Evolutionary conservation across 1,140 invertebrate genomes (phyloP), one percentile per base, ranked within the genome.

Genomic region (Hyphantria cunea): DNA sequence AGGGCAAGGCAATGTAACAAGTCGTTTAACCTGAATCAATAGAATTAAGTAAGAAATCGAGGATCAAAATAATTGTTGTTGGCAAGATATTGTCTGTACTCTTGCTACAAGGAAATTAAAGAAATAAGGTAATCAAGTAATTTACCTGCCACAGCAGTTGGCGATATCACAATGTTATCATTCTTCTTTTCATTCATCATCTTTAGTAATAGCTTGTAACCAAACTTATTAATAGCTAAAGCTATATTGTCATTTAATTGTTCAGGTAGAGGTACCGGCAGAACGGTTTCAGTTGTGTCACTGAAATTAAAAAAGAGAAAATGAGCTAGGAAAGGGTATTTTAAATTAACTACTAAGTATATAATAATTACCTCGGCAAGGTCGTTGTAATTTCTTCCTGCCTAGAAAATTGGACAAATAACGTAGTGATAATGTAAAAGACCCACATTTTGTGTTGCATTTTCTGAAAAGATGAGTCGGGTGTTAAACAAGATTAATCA

Each of bases 111-210:
- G n/a, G n/a, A n/a, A n/a, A n/a, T n/a, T n/a, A n/a, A n/a, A n/a
- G n/a, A n/a, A n/a, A n/a, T n/a, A n/a, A n/a, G n/a, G n/a, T n/a
- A n/a, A n/a, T n/a, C n/a, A n/a, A n/a, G n/a, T 13, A 31, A 31
- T 52, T 67, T 66, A 77, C 74, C 72, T 31, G 64, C 64, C 3
- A 74, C 45, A 32, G 66, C 54, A 3, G 72, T 75, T 11, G 82
- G 82, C 9, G 84, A 87, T 7, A 85, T 70, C 0, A 80, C 72
- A 42, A 87, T 44, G 53, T 85, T 87, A 12, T 74, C 68, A 42
- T 79, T 61, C 42, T 53, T 47, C 15, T 65, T 68, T 41, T 76
- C 44, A 44, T 70, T 72, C 67, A 85, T 74, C 65, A 80, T 70
- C 44, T 77, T 64, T 3, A 53, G 56, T 37, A 79, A 59, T 37